phyloP scores from a whole-genome alignment of 2,113 vertebrate species.

The Lampris megalopsis region DNA sequence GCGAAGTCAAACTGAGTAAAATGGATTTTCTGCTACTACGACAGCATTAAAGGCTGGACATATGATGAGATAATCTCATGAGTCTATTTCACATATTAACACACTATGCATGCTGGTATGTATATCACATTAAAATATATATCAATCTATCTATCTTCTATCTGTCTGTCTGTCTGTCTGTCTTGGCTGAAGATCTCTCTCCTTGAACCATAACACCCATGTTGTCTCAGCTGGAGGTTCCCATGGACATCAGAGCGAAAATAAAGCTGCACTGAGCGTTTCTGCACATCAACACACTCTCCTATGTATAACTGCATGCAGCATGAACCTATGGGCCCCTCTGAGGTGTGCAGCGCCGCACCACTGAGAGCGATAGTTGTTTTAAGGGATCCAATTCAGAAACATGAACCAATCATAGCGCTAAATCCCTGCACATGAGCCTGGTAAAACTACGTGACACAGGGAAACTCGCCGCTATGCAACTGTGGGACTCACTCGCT shows the following conservation, averaged over 20 bases:
- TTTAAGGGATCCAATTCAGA: neutral
- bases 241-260: too few relatives aligned
- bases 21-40: neutral
- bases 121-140: too few relatives aligned
- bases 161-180: neutral
- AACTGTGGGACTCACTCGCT: too few relatives aligned
- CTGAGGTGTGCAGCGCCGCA: neutral
- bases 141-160: too few relatives aligned
- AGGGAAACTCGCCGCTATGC: too few relatives aligned
- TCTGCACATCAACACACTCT: neutral
- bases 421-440: neutral
- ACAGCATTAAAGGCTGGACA: neutral
- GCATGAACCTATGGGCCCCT: neutral
- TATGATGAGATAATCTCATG: neutral
- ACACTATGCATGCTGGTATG: too few relatives aligned
- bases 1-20: too few relatives aligned
- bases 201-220: constrained; percentile 43
- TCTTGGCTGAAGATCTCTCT: neutral
- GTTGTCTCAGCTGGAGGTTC: constrained; percentile 60
- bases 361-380: too few relatives aligned
- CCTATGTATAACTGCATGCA: constrained; percentile 5
- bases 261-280: too few relatives aligned
- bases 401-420: neutral
- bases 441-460: neutral
- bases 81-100: too few relatives aligned